Evolutionary conservation across 2,113 vertebrate genomes (phyloP).

Genomic region (Rhea pennata): DNA sequence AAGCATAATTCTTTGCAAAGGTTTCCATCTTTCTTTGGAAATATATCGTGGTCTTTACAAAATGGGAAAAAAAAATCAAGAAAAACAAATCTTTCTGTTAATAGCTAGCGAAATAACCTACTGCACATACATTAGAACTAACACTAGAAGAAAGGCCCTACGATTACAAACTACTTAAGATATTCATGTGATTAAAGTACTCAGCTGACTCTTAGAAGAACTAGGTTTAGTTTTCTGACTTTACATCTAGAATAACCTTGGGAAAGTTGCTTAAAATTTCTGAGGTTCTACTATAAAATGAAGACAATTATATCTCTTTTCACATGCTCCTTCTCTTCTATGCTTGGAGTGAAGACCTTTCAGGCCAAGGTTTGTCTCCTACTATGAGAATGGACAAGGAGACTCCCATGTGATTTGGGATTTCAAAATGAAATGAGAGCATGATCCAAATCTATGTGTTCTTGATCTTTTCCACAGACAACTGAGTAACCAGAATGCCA

Average conservation of each 20-base stretch:
- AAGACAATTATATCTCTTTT: not conserved
- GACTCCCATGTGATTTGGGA: not conserved
- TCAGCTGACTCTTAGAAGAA: not conserved
- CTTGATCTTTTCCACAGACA: not conserved
- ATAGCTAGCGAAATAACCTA: not conserved
- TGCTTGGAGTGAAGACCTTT: not conserved
- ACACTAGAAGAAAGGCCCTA: not conserved
- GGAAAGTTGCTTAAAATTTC: not conserved
- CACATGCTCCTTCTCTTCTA: not conserved
- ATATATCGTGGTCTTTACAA: not conserved
- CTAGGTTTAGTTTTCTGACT: not conserved
- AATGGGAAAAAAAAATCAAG: not conserved
- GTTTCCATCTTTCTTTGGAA: not conserved
- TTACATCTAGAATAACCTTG: not conserved
- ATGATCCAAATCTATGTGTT: not conserved
- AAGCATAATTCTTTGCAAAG: not conserved
- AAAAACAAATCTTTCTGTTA: not conserved
- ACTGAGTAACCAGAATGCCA: not conserved
- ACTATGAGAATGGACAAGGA: not conserved
- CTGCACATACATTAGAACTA: not conserved
- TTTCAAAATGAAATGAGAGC: not conserved
- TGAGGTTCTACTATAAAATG: not conserved
- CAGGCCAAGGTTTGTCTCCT: not conserved
- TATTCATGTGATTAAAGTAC: not conserved
- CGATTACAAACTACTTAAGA: not conserved